Percentiles rank a stretch among this genome's conserved stretches.
These are phyloP conservation scores for Lasiurus borealis DNA, from an alignment of 2,113 vertebrate genomes.

Conservation along the genomic window DNA sequence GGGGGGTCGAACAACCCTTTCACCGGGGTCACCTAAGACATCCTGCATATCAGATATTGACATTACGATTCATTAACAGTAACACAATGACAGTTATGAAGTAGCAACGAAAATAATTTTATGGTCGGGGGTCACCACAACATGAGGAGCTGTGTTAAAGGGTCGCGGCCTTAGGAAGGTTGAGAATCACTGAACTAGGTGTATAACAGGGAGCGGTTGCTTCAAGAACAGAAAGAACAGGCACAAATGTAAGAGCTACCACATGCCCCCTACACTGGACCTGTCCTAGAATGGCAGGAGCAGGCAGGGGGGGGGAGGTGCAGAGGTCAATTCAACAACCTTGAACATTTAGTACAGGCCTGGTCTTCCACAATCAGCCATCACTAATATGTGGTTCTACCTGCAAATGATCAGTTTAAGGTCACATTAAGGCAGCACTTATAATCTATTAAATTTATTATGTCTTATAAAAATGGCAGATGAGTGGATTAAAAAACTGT, in stretches of 20 bases:
- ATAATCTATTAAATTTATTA: slow-evolving; percentile 34
- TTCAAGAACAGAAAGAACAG: not conserved
- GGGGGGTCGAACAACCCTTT: too few species aligned
- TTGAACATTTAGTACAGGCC: not conserved
- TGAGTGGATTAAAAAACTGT: too few species aligned
- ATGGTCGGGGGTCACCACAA: too few species aligned
- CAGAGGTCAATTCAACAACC: not conserved
- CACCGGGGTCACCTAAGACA: too few species aligned
- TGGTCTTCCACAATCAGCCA: not conserved
- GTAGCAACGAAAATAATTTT: too few species aligned
- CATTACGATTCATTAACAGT: too few species aligned
- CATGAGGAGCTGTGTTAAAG: too few species aligned
- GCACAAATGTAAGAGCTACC: not conserved
- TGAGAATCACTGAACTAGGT: too few species aligned
- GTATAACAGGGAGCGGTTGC: not conserved
- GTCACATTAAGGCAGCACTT: not conserved
- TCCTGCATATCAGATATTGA: too few species aligned
- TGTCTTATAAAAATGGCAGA: not conserved
- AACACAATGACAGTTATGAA: too few species aligned
- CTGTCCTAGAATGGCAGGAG: not conserved
- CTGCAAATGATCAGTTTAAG: not conserved
- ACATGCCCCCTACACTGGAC: not conserved
- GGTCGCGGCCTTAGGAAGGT: too few species aligned
- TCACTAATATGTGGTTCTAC: not conserved
- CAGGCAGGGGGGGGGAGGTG: not conserved